Evolutionary conservation across 2,888 invertebrate genomes (phyloP).

Genomic region (Lathronympha strigana): DNA sequence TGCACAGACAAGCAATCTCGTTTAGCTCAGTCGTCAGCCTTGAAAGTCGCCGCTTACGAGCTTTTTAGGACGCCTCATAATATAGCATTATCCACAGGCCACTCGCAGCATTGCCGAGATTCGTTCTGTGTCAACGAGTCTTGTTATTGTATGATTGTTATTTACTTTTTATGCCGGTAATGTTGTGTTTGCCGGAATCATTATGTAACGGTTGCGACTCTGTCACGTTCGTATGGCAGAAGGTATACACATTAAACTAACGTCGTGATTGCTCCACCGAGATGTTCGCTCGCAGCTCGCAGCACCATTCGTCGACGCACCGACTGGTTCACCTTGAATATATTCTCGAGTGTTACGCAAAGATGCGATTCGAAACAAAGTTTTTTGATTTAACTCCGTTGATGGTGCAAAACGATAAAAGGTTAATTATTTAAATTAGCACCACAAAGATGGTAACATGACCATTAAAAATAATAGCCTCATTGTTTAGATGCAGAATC

Average conservation of each 20-base stretch:
- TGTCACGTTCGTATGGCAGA: slow-evolving; percentile 49
- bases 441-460: slow-evolving; percentile 3
- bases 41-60: slow-evolving; percentile 37
- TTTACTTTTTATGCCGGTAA: slow-evolving; percentile 44
- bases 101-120: slow-evolving; percentile 16
- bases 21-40: slow-evolving; percentile 38
- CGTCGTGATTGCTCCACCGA: slow-evolving; percentile 32
- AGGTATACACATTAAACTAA: slow-evolving; percentile 29
- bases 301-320: slow-evolving; percentile 42
- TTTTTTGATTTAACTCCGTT: slow-evolving; percentile 24
- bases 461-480: slow-evolving; percentile 21
- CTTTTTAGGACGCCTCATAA: slow-evolving; percentile 36
- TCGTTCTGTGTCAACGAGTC: slow-evolving; percentile 21
- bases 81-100: slow-evolving; percentile 15
- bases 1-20: slow-evolving; percentile 32
- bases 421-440: slow-evolving; percentile 34
- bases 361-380: slow-evolving; percentile 54
- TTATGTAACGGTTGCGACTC: slow-evolving; percentile 54
- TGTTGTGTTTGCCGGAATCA: slow-evolving; percentile 49
- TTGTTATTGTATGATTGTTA: slow-evolving; percentile 24
- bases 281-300: slow-evolving; percentile 24
- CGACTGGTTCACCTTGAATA: slow-evolving; percentile 78
- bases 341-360: slow-evolving; percentile 64
- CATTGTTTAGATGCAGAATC: slow-evolving; percentile 31
- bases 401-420: slow-evolving; percentile 34